Percentiles rank a stretch among this genome's conserved stretches.
phyloP scores from a whole-genome alignment of 2,797 vertebrate genomes.

The Sebastes glaucus region DNA sequence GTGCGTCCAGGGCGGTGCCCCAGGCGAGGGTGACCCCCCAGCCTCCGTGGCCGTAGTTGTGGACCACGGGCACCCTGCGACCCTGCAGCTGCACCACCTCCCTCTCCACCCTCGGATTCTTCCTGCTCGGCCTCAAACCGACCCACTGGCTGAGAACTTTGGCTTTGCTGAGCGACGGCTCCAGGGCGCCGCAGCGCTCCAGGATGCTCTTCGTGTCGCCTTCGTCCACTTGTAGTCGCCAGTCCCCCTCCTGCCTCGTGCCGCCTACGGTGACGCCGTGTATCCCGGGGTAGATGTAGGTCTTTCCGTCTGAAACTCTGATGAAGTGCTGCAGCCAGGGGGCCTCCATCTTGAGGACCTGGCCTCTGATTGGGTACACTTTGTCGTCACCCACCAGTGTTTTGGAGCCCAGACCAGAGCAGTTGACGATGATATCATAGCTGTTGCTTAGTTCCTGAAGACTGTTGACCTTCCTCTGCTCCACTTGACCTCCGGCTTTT shows the following conservation, averaged over 20 bases:
- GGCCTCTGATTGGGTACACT: constrained; percentile 87
- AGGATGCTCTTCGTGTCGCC: constrained; percentile 81
- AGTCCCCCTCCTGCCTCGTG: constrained; percentile 85
- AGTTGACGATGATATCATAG: constrained; percentile 91
- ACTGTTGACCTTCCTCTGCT: constrained; percentile 78
- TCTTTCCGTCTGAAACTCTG: constrained; percentile 82
- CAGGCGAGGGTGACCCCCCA: constrained; percentile 88
- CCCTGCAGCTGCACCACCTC: constrained; percentile 74
- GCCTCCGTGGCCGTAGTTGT: constrained; percentile 92
- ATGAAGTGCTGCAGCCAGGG: constrained; percentile 94
- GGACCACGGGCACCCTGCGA: constrained; percentile 82
- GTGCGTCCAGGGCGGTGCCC: constrained; percentile 87
- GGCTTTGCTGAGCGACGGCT: constrained; percentile 84
- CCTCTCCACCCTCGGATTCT: constrained; percentile 81
- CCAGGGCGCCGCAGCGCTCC: constrained; percentile 84
- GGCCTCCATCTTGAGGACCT: constrained; percentile 88
- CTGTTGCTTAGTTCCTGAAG: constrained; percentile 83
- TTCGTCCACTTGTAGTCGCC: constrained; percentile 81
- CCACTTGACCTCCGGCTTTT: constrained; percentile 78
- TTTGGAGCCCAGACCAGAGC: constrained; percentile 87
- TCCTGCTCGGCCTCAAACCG: constrained; percentile 88
- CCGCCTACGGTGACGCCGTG: constrained; percentile 86
- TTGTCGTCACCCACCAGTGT: constrained; percentile 78
- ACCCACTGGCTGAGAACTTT: constrained; percentile 79
- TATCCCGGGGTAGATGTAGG: constrained; percentile 91